These are phyloP conservation scores for Zosterops lateralis DNA, from an alignment of 2,113 vertebrate species.

Conservation along the genomic window DNA sequence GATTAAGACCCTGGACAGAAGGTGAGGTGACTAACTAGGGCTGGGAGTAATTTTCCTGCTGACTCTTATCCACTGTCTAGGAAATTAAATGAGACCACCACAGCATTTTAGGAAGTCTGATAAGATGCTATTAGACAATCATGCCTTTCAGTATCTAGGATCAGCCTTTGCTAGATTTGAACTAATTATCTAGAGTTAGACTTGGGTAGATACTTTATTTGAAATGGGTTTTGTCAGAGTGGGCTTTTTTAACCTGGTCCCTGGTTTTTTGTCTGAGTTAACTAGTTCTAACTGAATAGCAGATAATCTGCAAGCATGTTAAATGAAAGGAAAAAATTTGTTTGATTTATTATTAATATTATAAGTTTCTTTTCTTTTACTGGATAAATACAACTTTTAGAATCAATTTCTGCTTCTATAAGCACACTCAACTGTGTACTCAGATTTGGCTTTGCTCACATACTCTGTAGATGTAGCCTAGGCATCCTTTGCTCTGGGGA, in stretches of 20 bases:
- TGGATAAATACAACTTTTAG: not conserved
- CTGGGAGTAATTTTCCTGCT: not conserved
- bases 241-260: not conserved
- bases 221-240: not conserved
- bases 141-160: not conserved
- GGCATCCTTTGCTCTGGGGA: not conserved
- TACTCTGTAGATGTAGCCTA: not conserved
- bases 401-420: not conserved
- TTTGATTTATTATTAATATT: not conserved
- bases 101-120: not conserved
- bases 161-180: not conserved
- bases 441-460: not conserved
- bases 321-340: not conserved
- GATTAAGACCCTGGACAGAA: constrained; percentile 25
- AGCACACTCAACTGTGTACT: not conserved
- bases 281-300: not conserved
- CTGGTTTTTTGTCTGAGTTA: not conserved
- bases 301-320: not conserved
- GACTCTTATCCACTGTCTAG: not conserved
- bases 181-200: not conserved
- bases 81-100: not conserved
- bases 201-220: not conserved
- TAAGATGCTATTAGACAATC: not conserved
- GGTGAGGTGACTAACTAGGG: not conserved
- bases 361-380: not conserved